Conservation (phyloP, 2,888 invertebrate genomes). For the Apotomis capreana region DNA sequence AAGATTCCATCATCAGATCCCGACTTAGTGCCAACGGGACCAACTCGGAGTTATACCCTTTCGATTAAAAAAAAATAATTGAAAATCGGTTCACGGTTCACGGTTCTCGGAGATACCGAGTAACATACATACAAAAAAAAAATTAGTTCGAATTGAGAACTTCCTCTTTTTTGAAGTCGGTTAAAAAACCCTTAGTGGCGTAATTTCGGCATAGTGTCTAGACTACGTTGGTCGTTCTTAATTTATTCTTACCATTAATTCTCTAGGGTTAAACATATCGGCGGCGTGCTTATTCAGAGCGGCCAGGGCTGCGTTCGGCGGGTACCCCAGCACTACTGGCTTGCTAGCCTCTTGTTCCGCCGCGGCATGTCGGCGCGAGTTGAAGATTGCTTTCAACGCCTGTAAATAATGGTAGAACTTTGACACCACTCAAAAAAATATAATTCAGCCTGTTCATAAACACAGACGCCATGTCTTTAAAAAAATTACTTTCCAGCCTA, state of each 20-base stretch:
- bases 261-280: slow-evolving; percentile 94
- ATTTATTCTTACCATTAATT: slow-evolving; percentile 87
- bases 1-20: too few relatives aligned
- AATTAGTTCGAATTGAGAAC: too few relatives aligned
- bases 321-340: slow-evolving; percentile 89
- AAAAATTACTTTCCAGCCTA: too few relatives aligned
- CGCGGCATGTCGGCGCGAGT: slow-evolving; percentile 84
- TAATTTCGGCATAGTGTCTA: background rate
- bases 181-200: background rate
- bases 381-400: slow-evolving; percentile 85
- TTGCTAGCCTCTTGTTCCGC: slow-evolving; percentile 80
- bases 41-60: too few relatives aligned
- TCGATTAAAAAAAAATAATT: too few relatives aligned
- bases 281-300: slow-evolving; percentile 98
- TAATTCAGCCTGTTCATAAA: too few relatives aligned
- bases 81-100: too few relatives aligned
- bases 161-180: too few relatives aligned
- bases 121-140: too few relatives aligned
- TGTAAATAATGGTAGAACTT: slow-evolving; percentile 51
- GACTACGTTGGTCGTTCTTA: background rate
- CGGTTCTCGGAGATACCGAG: too few relatives aligned
- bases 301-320: slow-evolving; percentile 97
- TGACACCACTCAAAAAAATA: background rate
- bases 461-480: background rate
- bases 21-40: too few relatives aligned